These are phyloP conservation scores for Chrysomallon squamiferum DNA, from an alignment of 1,140 invertebrate species.

Conservation along the genomic window DNA sequence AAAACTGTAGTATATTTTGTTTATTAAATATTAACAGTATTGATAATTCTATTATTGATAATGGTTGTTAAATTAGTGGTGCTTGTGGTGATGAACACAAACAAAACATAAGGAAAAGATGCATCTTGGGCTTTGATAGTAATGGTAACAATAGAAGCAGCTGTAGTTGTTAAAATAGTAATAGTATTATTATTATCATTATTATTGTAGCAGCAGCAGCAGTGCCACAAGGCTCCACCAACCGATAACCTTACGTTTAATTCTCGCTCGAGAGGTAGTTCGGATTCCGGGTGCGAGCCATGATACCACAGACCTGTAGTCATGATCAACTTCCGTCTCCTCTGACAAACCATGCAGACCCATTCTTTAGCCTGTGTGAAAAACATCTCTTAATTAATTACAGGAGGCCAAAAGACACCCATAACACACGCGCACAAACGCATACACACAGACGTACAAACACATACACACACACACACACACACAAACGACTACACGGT, in stretches of 20 bases:
- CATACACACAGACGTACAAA: constrained; percentile 5
- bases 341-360: constrained; percentile 59
- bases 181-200: no score
- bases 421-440: background rate
- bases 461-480: constrained; percentile 28
- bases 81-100: no score
- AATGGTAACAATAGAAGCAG: no score
- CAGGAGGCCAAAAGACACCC: background rate
- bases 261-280: constrained; percentile 45
- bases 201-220: no score
- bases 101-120: no score
- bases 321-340: constrained; percentile 53
- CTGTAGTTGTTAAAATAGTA: no score
- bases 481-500: constrained; percentile 9
- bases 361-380: constrained; percentile 51
- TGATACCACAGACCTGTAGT: constrained; percentile 59
- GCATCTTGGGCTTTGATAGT: no score
- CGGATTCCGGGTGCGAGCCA: constrained; percentile 45
- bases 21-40: no score
- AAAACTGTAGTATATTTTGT: no score
- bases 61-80: no score
- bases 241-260: constrained; percentile 8
- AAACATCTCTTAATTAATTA: background rate
- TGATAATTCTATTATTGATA: no score
- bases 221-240: no score